A percentile compares a stretch with the other conserved stretches of the same genome.
phyloP scores from a whole-genome alignment of 2,113 vertebrate genomes.

The Anguilla japonica region DNA sequence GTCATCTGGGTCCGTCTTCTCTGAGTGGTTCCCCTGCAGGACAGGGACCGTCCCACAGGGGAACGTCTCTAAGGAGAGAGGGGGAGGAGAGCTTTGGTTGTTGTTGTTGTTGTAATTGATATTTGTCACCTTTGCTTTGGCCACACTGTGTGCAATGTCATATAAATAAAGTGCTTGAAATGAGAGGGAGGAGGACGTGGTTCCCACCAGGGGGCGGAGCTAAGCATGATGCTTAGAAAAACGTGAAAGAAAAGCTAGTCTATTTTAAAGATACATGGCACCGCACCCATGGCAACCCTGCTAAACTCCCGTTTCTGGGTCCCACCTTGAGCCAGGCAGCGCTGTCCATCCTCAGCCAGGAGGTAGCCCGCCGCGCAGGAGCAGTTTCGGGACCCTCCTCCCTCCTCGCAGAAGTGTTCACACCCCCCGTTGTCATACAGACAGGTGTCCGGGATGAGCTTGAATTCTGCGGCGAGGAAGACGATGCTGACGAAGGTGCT shows the following conservation, averaged over 20 bases:
- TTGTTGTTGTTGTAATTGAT: too few species aligned
- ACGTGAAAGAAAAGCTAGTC: too few species aligned
- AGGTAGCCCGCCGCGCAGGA: conserved; percentile 66
- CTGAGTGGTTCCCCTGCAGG: conserved; percentile 41
- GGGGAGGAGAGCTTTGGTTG: too few species aligned
- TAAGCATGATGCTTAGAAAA: too few species aligned
- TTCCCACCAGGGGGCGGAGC: too few species aligned
- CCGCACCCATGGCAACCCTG: not conserved
- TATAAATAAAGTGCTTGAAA: too few species aligned
- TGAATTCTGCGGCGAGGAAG: conserved; percentile 40
- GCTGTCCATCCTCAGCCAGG: conserved; percentile 45
- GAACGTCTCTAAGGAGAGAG: conserved; percentile 68
- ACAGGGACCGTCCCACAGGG: conserved; percentile 86
- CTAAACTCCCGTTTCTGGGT: not conserved
- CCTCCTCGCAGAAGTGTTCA: conserved; percentile 67
- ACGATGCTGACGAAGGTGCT: not conserved
- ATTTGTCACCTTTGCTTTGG: too few species aligned
- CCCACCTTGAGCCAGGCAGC: conserved; percentile 56
- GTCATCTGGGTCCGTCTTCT: not conserved
- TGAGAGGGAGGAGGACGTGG: too few species aligned
- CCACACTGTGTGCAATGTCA: too few species aligned
- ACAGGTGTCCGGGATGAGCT: conserved; percentile 43
- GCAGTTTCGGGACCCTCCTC: conserved; percentile 40
- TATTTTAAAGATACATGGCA: too few species aligned
- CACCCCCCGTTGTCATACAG: conserved; percentile 67